Evolutionary conservation across 2,797 vertebrate genomes (phyloP).

Genomic region (Rachycentron canadum): DNA sequence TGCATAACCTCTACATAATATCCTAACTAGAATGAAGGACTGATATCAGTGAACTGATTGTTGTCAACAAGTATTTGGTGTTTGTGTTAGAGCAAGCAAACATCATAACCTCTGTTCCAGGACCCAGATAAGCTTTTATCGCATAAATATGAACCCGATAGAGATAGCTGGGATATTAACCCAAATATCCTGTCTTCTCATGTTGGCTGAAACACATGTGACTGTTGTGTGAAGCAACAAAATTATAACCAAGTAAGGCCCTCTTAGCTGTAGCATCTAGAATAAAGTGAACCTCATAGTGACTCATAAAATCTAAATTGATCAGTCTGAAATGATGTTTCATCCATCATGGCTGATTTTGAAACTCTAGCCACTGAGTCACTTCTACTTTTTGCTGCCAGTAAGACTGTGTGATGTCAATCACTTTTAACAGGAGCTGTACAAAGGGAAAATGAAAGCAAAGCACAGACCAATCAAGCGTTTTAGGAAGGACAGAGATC

Average conservation of each 20-base stretch:
- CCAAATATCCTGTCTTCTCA: constrained; percentile 9
- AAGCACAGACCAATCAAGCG: background rate
- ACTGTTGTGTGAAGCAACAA: background rate
- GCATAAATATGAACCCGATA: constrained; percentile 17
- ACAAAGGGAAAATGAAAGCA: background rate
- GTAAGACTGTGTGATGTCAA: background rate
- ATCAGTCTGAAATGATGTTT: constrained; percentile 15
- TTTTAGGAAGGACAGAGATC: background rate
- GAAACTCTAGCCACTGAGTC: background rate
- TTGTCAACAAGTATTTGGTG: background rate
- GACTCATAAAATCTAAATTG: constrained; percentile 5
- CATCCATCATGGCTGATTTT: background rate
- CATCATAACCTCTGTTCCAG: constrained; percentile 2
- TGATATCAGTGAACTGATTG: constrained; percentile 10
- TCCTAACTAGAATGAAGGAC: constrained; percentile 22
- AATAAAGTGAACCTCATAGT: background rate
- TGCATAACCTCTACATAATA: background rate
- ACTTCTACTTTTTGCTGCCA: background rate
- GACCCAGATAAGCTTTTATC: constrained; percentile 46
- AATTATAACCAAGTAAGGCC: background rate
- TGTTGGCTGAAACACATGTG: background rate
- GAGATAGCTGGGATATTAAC: constrained; percentile 1
- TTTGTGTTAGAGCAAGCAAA: background rate
- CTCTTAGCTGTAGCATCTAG: background rate
- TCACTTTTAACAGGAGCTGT: background rate